Percentiles rank a stretch among this genome's conserved stretches.
phyloP scores from a whole-genome alignment of 1,140 invertebrate genomes.

The Bombus impatiens region DNA sequence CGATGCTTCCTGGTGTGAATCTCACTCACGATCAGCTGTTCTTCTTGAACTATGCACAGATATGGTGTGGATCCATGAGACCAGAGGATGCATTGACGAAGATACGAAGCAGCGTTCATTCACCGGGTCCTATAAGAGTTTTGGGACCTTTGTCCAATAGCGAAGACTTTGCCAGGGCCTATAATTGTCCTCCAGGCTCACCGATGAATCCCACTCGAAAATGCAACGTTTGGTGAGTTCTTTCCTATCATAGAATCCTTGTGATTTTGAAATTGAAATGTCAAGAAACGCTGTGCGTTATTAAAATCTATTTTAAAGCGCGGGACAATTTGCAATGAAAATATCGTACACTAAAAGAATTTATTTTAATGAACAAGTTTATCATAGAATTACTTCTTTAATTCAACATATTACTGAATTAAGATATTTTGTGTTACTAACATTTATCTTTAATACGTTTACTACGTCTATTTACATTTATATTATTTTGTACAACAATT shows the following conservation, averaged over 20 bases:
- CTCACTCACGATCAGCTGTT: conserved; percentile 94
- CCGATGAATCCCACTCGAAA: conserved; percentile 96
- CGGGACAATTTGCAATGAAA: too few species aligned
- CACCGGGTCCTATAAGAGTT: conserved; percentile 95
- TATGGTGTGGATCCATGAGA: conserved; percentile 99
- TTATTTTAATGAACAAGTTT: too few species aligned
- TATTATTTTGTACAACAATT: not conserved
- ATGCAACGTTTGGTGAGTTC: conserved; percentile 94
- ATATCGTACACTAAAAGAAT: too few species aligned
- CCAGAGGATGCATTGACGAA: conserved; percentile 97
- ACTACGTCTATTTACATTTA: too few species aligned
- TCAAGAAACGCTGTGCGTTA: too few species aligned
- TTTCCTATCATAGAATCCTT: too few species aligned
- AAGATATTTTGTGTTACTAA: too few species aligned
- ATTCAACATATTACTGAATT: too few species aligned
- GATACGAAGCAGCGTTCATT: conserved; percentile 96
- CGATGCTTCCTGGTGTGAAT: conserved; percentile 89
- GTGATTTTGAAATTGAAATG: too few species aligned
- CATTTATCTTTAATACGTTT: too few species aligned
- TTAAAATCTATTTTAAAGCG: too few species aligned
- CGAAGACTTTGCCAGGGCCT: conserved; percentile 93
- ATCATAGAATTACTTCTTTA: too few species aligned
- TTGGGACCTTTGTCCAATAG: conserved; percentile 96
- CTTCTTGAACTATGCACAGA: conserved; percentile 94
- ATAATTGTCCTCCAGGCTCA: conserved; percentile 89